Conservation (phyloP, 30 jellyfish, hydroid and myxozoan genomes). For the Chironex yamaguchii region DNA sequence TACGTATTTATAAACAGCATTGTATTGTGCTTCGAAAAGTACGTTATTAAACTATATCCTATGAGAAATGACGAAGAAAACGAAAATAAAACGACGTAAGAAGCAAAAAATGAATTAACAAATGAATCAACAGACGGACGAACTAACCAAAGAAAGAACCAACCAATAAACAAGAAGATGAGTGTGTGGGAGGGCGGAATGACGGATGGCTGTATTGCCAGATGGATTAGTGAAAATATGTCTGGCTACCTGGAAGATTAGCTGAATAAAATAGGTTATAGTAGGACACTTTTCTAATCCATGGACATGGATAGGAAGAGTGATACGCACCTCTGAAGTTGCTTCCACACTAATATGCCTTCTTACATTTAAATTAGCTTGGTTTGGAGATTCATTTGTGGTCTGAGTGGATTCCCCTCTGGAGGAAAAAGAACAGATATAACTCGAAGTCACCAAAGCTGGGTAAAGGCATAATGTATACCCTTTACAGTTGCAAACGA, state of each 20-base stretch:
- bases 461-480: too few relatives aligned
- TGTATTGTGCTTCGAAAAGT: too few relatives aligned
- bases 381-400: too few relatives aligned
- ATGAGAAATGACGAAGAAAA: not conserved
- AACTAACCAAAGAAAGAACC: too few relatives aligned
- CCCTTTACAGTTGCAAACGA: too few relatives aligned
- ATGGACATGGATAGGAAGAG: not conserved
- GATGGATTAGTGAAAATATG: not conserved
- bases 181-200: not conserved
- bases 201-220: not conserved
- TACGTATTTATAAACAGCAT: too few relatives aligned
- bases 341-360: constrained; percentile 88
- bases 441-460: too few relatives aligned
- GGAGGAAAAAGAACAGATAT: too few relatives aligned
- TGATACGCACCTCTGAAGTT: constrained; percentile 46
- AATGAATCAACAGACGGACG: too few relatives aligned
- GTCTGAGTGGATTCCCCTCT: too few relatives aligned
- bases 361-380: constrained; percentile 82
- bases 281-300: not conserved
- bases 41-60: not conserved
- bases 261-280: not conserved
- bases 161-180: not conserved
- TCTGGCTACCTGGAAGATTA: not conserved
- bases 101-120: too few relatives aligned
- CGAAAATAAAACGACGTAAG: too few relatives aligned